A percentile compares a stretch with the other conserved stretches of the same genome.
phyloP scores from a whole-genome alignment of 2,888 invertebrate species.

The Pandemis heparana region DNA sequence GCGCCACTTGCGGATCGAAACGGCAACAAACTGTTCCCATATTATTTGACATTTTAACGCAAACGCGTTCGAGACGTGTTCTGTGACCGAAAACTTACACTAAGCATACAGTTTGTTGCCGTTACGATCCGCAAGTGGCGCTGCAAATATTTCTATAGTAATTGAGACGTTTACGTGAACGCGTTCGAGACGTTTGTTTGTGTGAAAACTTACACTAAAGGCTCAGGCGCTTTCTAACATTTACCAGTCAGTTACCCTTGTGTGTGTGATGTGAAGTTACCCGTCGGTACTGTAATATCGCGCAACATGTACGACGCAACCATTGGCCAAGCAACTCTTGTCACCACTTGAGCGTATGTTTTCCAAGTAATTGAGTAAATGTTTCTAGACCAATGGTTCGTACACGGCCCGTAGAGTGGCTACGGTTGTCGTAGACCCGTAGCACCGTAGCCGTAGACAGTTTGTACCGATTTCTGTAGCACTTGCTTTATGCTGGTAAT shows the following conservation, averaged over 20 bases:
- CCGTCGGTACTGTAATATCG: conserved; percentile 45
- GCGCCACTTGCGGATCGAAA: too few relatives aligned
- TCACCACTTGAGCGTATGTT: conserved; percentile 76
- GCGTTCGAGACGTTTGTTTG: too few relatives aligned
- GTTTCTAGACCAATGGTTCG: conserved; percentile 74
- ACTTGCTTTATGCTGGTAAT: conserved; percentile 54
- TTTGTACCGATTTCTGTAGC: conserved; percentile 68
- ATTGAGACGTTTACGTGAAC: too few relatives aligned
- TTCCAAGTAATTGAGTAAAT: conserved; percentile 80
- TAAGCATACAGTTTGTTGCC: too few relatives aligned
- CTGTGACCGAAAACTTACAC: too few relatives aligned
- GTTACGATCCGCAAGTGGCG: too few relatives aligned
- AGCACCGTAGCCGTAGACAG: conserved; percentile 58
- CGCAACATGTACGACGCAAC: conserved; percentile 58
- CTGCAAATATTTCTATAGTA: too few relatives aligned
- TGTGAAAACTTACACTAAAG: too few relatives aligned
- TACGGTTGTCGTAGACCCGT: conserved; percentile 64
- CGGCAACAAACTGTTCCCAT: too few relatives aligned
- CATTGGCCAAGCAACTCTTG: conserved; percentile 62
- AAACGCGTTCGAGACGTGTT: too few relatives aligned
- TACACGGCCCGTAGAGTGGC: conserved; percentile 70
- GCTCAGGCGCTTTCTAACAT: not conserved
- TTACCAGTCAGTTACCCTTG: not conserved
- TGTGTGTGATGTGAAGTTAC: not conserved
- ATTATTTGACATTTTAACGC: too few relatives aligned